These are phyloP conservation scores for Melanotaenia duboulayi DNA, from an alignment of 2,113 vertebrate genomes.

Conservation along the genomic window DNA sequence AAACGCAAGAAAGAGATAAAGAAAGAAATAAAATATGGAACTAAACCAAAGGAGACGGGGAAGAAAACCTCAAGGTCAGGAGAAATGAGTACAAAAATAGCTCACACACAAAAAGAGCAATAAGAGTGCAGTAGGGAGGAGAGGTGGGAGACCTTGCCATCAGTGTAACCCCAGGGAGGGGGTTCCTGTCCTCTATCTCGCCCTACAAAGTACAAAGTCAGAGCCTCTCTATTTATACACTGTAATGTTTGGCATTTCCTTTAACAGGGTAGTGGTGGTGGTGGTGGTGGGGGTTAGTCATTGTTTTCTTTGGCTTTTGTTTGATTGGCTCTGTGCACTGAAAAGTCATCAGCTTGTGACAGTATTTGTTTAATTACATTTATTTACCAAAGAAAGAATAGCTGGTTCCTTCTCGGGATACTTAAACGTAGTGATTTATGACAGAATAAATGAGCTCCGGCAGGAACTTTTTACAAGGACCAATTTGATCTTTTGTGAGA, in stretches of 20 bases:
- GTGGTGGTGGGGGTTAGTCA: slow-evolving; percentile 61
- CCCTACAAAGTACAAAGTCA: slow-evolving; percentile 77
- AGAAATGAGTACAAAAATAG: slow-evolving; percentile 57
- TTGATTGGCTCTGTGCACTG: slow-evolving; percentile 54
- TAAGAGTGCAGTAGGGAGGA: slow-evolving; percentile 2
- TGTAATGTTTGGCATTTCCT: slow-evolving; percentile 86
- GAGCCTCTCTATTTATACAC: slow-evolving; percentile 80
- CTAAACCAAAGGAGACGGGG: slow-evolving; percentile 25
- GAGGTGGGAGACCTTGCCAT: slow-evolving; percentile 64
- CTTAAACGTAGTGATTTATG: neutral
- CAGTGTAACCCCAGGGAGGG: slow-evolving; percentile 67
- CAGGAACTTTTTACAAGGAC: neutral
- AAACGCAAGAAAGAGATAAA: slow-evolving; percentile 1
- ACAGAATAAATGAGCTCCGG: slow-evolving; percentile 12
- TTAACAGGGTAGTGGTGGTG: no score
- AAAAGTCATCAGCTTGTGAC: slow-evolving; percentile 70
- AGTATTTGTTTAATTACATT: slow-evolving; percentile 51
- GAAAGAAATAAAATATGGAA: slow-evolving; percentile 1
- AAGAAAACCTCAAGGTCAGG: slow-evolving; percentile 27
- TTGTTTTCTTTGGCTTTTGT: slow-evolving; percentile 80
- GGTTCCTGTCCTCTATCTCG: slow-evolving; percentile 74
- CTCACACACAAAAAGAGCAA: slow-evolving; percentile 51
- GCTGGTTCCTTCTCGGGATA: slow-evolving; percentile 17
- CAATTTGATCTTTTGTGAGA: neutral
- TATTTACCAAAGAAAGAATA: slow-evolving; percentile 39